These are phyloP conservation scores for Drosophila pseudotakahashii DNA, from an alignment of 2,888 invertebrate genomes.

Conservation along the genomic window DNA sequence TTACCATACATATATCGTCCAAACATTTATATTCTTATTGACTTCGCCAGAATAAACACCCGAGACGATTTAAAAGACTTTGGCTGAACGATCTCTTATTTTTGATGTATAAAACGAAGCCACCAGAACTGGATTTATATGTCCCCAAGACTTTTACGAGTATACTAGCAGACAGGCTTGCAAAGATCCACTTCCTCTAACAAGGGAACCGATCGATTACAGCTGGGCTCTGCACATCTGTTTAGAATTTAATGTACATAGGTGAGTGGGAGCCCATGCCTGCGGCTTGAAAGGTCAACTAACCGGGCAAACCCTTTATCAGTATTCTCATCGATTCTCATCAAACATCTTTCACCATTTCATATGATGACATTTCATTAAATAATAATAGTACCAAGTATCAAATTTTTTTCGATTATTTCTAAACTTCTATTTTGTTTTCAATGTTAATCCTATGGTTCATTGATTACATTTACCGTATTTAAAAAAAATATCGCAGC, in stretches of 20 bases:
- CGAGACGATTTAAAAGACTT: conserved; percentile 38
- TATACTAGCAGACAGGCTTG: conserved; percentile 29
- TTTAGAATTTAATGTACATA: conserved; percentile 31
- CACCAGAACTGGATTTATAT: conserved; percentile 36
- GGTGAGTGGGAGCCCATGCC: conserved; percentile 27
- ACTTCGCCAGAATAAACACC: conserved; percentile 29
- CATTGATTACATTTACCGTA: background rate
- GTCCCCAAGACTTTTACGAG: conserved; percentile 30
- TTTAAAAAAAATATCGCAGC: background rate
- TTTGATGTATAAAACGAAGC: conserved; percentile 35
- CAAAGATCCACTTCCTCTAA: conserved; percentile 18
- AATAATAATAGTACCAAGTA: background rate
- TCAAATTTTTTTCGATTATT: background rate
- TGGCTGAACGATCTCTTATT: conserved; percentile 35
- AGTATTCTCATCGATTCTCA: conserved; percentile 6
- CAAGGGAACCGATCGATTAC: conserved; percentile 17
- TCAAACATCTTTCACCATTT: conserved; percentile 9
- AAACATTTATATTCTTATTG: conserved; percentile 27
- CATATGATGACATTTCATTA: background rate
- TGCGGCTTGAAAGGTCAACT: conserved; percentile 19
- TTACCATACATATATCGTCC: conserved; percentile 1
- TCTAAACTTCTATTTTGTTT: background rate
- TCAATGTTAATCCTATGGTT: background rate
- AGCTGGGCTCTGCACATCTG: conserved; percentile 27
- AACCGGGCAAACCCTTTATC: conserved; percentile 16